Conservation (phyloP, 92 coral and sea anemone genomes). For the Epizoanthus illoricatus region DNA sequence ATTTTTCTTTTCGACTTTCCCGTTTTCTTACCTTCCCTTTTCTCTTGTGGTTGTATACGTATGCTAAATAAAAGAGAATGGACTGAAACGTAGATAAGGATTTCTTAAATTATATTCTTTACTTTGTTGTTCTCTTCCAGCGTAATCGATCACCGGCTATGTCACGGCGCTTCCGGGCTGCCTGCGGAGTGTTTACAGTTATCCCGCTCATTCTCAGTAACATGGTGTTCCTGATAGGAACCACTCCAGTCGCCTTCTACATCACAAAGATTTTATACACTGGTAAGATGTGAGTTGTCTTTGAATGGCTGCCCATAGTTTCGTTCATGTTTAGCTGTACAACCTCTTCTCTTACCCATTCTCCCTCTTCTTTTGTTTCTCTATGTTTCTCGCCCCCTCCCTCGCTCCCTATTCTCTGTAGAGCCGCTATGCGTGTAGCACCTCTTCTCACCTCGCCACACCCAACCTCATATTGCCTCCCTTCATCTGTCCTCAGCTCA, state of each 20-base stretch:
- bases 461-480: too few species aligned
- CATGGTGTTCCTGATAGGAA: slow-evolving; percentile 80
- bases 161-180: slow-evolving; percentile 84
- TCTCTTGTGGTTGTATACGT: slow-evolving; percentile 29
- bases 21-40: slow-evolving; percentile 12
- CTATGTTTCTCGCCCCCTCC: too few species aligned
- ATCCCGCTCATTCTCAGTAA: slow-evolving; percentile 81
- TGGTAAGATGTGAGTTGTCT: slow-evolving; percentile 44
- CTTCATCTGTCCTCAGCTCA: neutral
- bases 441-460: too few species aligned
- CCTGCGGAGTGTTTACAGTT: slow-evolving; percentile 60
- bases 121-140: slow-evolving; percentile 24
- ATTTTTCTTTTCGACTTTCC: neutral
- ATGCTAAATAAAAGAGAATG: neutral
- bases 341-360: too few species aligned
- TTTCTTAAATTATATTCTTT: neutral
- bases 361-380: too few species aligned
- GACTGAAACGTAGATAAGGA: neutral
- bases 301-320: too few species aligned
- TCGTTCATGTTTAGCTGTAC: too few species aligned
- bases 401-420: too few species aligned
- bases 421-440: too few species aligned
- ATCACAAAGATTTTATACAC: slow-evolving; percentile 62
- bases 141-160: slow-evolving; percentile 72
- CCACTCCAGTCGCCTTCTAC: slow-evolving; percentile 69